These are phyloP conservation scores for Synanthedon formicaeformis DNA, from an alignment of 2,888 invertebrate species.

Conservation along the genomic window DNA sequence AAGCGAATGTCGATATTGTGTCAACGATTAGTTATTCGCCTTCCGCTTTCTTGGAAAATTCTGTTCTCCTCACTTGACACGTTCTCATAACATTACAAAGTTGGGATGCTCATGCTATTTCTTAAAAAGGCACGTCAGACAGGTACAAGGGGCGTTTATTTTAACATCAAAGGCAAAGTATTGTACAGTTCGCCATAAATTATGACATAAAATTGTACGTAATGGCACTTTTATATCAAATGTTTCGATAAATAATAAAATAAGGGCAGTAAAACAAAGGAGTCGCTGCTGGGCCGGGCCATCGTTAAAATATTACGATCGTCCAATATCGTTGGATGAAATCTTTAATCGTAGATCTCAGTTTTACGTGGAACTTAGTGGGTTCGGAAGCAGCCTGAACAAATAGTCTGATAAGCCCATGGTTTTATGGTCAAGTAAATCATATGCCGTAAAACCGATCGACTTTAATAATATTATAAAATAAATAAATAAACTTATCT, in stretches of 20 bases:
- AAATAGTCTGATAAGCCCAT: slow-evolving; percentile 38
- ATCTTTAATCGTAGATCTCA: slow-evolving; percentile 58
- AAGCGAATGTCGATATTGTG: slow-evolving; percentile 7
- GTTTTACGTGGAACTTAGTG: slow-evolving; percentile 44
- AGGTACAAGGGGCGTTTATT: not conserved
- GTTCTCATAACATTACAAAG: slow-evolving; percentile 7
- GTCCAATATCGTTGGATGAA: slow-evolving; percentile 58
- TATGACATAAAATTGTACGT: slow-evolving; percentile 52
- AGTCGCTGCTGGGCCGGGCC: slow-evolving; percentile 39
- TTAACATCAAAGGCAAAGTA: not conserved
- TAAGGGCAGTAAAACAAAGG: slow-evolving; percentile 57
- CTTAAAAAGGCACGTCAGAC: not conserved
- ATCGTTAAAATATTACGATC: slow-evolving; percentile 67
- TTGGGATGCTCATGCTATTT: no score
- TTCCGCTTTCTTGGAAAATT: slow-evolving; percentile 10
- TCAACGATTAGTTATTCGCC: slow-evolving; percentile 4
- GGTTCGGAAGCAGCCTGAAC: slow-evolving; percentile 27
- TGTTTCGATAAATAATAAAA: slow-evolving; percentile 66
- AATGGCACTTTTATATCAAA: slow-evolving; percentile 53
- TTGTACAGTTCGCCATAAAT: slow-evolving; percentile 29
- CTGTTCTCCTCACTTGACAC: slow-evolving; percentile 13
- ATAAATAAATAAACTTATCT: not conserved
- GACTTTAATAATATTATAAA: slow-evolving; percentile 13
- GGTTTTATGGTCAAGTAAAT: slow-evolving; percentile 36
- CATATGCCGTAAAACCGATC: slow-evolving; percentile 43